Evolutionary conservation across 1,140 invertebrate genomes (phyloP), one percentile per base, ranked within the genome.

Genomic region (Melipona quadrifasciata): DNA sequence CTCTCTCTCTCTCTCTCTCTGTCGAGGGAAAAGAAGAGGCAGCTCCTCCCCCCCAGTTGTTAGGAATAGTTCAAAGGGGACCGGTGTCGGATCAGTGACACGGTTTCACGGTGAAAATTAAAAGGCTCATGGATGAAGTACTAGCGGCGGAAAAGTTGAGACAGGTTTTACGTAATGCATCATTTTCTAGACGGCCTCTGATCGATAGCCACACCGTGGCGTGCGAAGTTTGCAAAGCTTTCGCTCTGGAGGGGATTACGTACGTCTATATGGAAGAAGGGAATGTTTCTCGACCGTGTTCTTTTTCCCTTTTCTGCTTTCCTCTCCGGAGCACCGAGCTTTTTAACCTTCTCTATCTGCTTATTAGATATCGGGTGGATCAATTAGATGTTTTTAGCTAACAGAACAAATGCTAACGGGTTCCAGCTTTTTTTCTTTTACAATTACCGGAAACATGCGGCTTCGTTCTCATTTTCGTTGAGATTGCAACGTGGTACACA

Each of bases 91-190:
- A 47, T 47, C 24, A 16, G 11, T 11, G 68, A 47, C 21, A n/a
- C 12, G 39, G 2, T 34, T 14, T 5, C 39, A 3, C 31, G 21
- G 21, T n/a, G 24, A 0, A n/a, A 71, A 47, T 71, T 71, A 51
- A n/a, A 16, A 24, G 34, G 16, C 16, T 10, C 27, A 14, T 24
- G 4, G 39, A 47, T 21, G 34, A 12, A 10, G 27, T n/a, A 31
- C 8, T 0, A n/a, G 11, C 39, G 39, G n/a, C 1, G 14, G 51
- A 21, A 19, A 55, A 0, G 51, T 55, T 6, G 27, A 74, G 51
- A 31, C 19, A 74, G 31, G n/a, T 72, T 74, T 74, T 74, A 74
- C 72, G 72, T 74, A 55, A 74, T 55, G 72, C 72, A 74, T 74
- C 72, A 21, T 74, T 74, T 74, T 55, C 51, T 74, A 51, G n/a